phyloP scores from a whole-genome alignment of 2,888 invertebrate genomes.

The Plebejus melissa region DNA sequence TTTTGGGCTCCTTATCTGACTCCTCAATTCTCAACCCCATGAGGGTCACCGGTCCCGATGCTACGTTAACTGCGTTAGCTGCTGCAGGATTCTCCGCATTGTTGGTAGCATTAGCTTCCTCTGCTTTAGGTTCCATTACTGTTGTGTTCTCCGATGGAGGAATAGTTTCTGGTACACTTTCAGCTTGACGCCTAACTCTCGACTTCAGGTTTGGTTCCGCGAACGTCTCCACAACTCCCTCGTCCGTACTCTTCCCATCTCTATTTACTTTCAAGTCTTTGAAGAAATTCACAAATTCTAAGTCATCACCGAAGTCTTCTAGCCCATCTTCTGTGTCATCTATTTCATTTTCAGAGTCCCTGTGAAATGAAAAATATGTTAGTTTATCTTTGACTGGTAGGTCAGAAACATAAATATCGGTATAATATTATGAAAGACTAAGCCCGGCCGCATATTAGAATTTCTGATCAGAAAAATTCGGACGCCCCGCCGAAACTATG shows the following conservation, averaged over 20 bases:
- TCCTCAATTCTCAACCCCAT: constrained; percentile 64
- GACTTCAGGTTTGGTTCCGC: constrained; percentile 31
- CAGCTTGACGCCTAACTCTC: constrained; percentile 32
- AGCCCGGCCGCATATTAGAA: no score
- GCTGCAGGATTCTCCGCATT: not conserved
- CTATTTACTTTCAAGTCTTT: constrained; percentile 45
- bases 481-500: no score
- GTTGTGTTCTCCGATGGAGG: not conserved
- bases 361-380: constrained; percentile 32
- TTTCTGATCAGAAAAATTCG: no score
- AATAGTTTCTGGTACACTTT: not conserved
- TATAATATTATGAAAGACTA: no score
- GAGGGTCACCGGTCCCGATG: constrained; percentile 34
- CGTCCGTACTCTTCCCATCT: constrained; percentile 37
- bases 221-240: constrained; percentile 44
- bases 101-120: not conserved
- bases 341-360: constrained; percentile 38
- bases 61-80: not conserved
- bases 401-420: not conserved
- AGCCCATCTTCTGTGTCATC: constrained; percentile 36
- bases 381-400: not conserved
- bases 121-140: not conserved
- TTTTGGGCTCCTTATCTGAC: constrained; percentile 59
- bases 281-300: constrained; percentile 36
- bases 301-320: constrained; percentile 39